A percentile compares a stretch with the other conserved stretches of the same genome.
Evolutionary conservation across 2,797 vertebrate genomes (phyloP).

Genomic region (Miopithecus talapoin): DNA sequence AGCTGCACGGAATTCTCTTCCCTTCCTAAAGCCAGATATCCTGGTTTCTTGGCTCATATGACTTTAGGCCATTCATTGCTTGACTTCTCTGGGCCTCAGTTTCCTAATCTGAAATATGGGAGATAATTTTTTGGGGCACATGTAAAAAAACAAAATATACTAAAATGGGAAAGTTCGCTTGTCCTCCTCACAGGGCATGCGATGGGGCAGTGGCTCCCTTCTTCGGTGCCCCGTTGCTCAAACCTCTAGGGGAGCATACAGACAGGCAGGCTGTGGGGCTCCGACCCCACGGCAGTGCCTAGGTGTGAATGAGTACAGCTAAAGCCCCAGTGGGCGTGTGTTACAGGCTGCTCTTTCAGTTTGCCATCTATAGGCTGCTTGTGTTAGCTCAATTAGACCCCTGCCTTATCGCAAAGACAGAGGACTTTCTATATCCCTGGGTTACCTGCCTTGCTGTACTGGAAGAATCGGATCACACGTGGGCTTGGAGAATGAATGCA

Average conservation of each 20-base stretch:
- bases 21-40: neutral
- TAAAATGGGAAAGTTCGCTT: no score
- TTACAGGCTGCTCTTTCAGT: no score
- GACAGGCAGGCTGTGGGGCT: no score
- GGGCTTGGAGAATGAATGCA: neutral
- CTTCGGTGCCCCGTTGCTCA: neutral
- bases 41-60: neutral
- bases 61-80: neutral
- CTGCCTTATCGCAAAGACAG: neutral
- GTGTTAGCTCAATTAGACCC: neutral
- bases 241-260: no score
- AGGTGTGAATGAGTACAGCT: neutral
- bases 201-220: neutral
- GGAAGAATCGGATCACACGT: neutral
- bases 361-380: neutral
- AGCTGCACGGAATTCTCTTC: neutral
- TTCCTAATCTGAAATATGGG: neutral
- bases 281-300: neutral
- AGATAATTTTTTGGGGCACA: neutral
- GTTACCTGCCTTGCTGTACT: neutral
- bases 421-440: neutral
- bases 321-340: neutral
- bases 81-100: neutral
- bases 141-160: neutral
- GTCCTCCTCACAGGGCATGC: no score